Base-by-base conservation (phyloP, 2,113 vertebrate species). In the Anser brachyrhynchus region DNA sequence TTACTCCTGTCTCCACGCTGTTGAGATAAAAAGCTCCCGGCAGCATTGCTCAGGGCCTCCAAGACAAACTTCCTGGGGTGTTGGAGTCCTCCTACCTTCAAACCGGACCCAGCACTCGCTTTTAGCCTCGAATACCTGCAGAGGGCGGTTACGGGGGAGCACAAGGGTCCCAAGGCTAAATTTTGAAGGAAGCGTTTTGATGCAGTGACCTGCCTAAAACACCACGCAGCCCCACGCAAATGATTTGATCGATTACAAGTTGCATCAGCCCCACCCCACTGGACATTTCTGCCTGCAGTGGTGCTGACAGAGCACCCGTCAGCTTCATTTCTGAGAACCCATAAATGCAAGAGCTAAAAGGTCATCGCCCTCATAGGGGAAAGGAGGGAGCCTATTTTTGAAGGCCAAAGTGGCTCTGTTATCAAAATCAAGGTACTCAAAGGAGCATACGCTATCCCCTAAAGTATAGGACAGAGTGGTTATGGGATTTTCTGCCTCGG, bases 1-100 rank as follows among this genome's bases (percentile, higher is more conserved):
- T 5, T 22, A 78, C 43, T 58, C 64, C 2, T 0, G 2, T 29
- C 59, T 64, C 73, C 9, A 4, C 13, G 58, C 7, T 0, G 0
- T 2, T 35, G 29, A 57, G 65, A 52, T 31, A 49, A 81, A 75
- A 87, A 43, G 2, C 16, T 83, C 51, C 41, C 41, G 49, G 2
- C 8, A 37, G 9, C 57, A 44, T 7, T 80, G 18, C n/a, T 39
- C 33, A 61, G 74, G 20, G 13, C 20, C 4, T 88, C n/a, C 11
- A 70, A 37, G 59, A 76, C 0, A 37, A n/a, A 41, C n/a, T 67
- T 80, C 46, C 31, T 22, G 11, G 64, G 11, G 8, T 46, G 26
- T 10, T 52, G 28, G 37, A 31, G 75, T 71, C 35, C 31, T 77
- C 18, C 29, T 26, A 49, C n/a, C 15, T 62, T 26, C 31, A 92